Evolutionary conservation across 2,797 vertebrate species (phyloP).

Genomic region (Crocodylus rhombifer): DNA sequence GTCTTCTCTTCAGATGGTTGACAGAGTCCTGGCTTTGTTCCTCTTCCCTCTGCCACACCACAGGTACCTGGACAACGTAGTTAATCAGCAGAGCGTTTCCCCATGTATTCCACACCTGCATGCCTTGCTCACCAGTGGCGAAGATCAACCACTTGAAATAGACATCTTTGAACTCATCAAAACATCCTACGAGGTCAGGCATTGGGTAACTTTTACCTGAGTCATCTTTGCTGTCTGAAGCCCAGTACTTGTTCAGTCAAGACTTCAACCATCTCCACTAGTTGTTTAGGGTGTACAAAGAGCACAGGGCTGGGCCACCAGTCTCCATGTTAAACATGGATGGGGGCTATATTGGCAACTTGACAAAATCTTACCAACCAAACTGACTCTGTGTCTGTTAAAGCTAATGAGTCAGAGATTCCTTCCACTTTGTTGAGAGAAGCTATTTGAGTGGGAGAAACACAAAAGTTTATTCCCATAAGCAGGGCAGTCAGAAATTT

Average conservation of each 20-base stretch:
- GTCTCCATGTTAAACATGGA: not conserved
- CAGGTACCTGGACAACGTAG: constrained; percentile 95
- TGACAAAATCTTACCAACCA: not conserved
- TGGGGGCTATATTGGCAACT: not conserved
- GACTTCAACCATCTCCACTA: not conserved
- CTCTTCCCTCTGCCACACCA: not conserved
- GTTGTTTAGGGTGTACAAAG: not conserved
- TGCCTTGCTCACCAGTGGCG: constrained; percentile 90
- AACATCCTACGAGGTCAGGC: constrained; percentile 92
- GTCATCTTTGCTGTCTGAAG: not conserved
- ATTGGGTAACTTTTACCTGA: not conserved
- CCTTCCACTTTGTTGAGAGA: not conserved
- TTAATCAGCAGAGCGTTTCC: constrained; percentile 91
- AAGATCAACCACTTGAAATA: constrained; percentile 89
- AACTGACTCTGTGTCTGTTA: not conserved
- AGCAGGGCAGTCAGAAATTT: not conserved
- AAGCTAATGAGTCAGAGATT: not conserved
- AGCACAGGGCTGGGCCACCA: not conserved
- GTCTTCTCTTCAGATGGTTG: constrained; percentile 5
- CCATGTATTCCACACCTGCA: constrained; percentile 93
- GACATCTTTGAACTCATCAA: constrained; percentile 94
- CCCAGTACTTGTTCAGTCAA: not conserved
- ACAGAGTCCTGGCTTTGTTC: constrained; percentile 14
- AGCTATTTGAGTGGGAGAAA: not conserved
- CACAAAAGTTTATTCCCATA: not conserved